phyloP scores from a whole-genome alignment of 1,140 invertebrate species.

The Drosophila simulans region DNA sequence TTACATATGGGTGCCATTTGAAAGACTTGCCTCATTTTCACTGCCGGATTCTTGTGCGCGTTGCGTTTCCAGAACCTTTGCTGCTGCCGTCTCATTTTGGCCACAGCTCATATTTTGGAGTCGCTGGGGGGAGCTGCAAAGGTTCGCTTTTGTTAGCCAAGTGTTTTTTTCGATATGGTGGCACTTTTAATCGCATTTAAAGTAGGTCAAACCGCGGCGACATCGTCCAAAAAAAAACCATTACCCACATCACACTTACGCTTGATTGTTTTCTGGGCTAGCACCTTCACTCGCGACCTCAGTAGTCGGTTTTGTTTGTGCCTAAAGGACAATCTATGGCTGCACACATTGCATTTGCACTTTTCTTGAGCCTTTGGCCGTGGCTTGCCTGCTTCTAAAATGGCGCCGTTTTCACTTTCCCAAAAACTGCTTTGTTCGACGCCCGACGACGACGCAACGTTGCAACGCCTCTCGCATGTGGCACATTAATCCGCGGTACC shows the following conservation, averaged over 20 bases:
- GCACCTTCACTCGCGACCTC: conserved; percentile 38
- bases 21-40: conserved; percentile 77
- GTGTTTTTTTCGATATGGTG: conserved; percentile 9
- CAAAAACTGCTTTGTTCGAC: conserved; percentile 70
- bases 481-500: conserved; percentile 12
- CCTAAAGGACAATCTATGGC: conserved; percentile 10
- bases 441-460: conserved; percentile 57
- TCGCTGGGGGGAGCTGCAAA: conserved; percentile 48
- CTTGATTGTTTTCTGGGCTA: conserved; percentile 56
- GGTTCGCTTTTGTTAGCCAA: conserved; percentile 22
- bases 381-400: conserved; percentile 82
- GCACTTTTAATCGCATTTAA: conserved; percentile 59
- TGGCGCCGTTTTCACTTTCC: conserved; percentile 83
- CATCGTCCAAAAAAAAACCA: conserved; percentile 24
- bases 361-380: conserved; percentile 51
- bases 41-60: conserved; percentile 75
- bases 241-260: conserved; percentile 53
- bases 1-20: not conserved
- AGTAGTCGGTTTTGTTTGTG: conserved; percentile 10
- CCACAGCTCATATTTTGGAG: conserved; percentile 82
- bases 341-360: conserved; percentile 67
- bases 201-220: conserved; percentile 70
- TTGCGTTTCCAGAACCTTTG: conserved; percentile 81
- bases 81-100: conserved; percentile 82
- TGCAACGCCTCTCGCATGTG: conserved; percentile 30